Base-by-base conservation (phyloP, 53 echinoderm and acorn worm genomes). In the Arbacia lixula region DNA sequence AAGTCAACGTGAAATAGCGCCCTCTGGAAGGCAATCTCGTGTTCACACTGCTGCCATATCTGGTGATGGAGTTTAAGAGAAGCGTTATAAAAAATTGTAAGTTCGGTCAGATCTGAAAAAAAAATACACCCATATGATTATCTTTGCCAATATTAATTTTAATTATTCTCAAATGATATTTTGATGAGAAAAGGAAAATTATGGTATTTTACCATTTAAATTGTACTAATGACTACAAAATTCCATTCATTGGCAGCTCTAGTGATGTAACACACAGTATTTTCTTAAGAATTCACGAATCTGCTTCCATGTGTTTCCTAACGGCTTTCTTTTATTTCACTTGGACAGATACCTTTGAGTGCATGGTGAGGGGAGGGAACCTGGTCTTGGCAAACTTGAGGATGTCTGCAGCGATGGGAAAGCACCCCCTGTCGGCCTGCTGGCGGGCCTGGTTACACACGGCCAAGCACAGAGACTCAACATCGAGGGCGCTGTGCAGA, bases 11-110 rank as follows among this genome's bases (percentile, higher is more conserved):
- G 86, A 46, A 90, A 72, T 33, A 98, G 68, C 17, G 94, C 90
- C 49, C 64, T 71, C 69, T 87, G 80, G 68, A 98, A 98, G 21
- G 80, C 53, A 19, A 94, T 66, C 88, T 94, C 85, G 52, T 94
- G 92, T 33, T 94, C 92, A 58, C 92, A 92, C 49, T 84, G 85
- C 92, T 94, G 94, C 98, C 98, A 98, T 19, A 98, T 79, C 98
- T 98, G 73, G 22, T 36, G 14, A 65, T 21, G 27, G 14, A 46
- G 14, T 10, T 10, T 10, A 46, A 46, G 46, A 46, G n/a, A n/a
- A n/a, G n/a, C n/a, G n/a, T n/a, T n/a, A n/a, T n/a, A n/a, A n/a
- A n/a, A n/a, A n/a, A n/a, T n/a, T n/a, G n/a, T n/a, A n/a, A n/a
- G n/a, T n/a, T n/a, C n/a, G n/a, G n/a, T n/a, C n/a, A n/a, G n/a